Evolutionary conservation across 64 coral and sea anemone species (phyloP), one percentile per base, ranked within the genome.

Genomic region (Orbicella faveolata): DNA sequence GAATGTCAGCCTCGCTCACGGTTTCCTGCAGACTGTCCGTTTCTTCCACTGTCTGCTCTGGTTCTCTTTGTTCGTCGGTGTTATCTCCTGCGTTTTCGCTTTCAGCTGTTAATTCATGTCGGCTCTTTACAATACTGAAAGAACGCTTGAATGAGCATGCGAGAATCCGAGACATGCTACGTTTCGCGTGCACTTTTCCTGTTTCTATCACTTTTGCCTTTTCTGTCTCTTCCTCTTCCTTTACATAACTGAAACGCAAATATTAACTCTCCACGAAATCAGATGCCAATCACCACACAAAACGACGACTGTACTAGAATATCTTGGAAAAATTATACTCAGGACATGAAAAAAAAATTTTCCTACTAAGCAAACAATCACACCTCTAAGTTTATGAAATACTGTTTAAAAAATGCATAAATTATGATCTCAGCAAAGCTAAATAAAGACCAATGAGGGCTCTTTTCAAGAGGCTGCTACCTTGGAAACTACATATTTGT

Each of bases 71-170:
- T 19, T 9, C 62, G 77, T 37, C 57, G n/a, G 33, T 72, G 6
- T n/a, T 39, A 23, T 90, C 34, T 13, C 69, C 79, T 39, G 11
- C 34, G 55, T 75, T 74, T 21, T 69, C 63, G 34, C 35, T 34
- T 59, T 90, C 57, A n/a, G 34, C 23, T 30, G 66, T 52, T 52
- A 75, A 48, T 55, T 83, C 89, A 15, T 90, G 79, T 17, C 1
- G 48, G 69, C 78, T 75, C 55, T 90, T 90, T n/a, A 90, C 89
- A 74, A 90, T 62, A 72, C 89, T 90, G 65, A 8, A 80, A 85
- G 82, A 85, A 85, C 37, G 82, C 82, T 85, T 73, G 82, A 85
- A 85, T 85, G 82, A 85, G 65, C 82, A 85, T 85, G 82, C 82
- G 19, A 85, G 64, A 26, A 66, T 48, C 21, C 82, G 37, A 41